Percentiles rank a stretch among this genome's conserved stretches.
Conservation (phyloP, 2,797 vertebrate genomes). For the Aselliscus stoliczkanus region DNA sequence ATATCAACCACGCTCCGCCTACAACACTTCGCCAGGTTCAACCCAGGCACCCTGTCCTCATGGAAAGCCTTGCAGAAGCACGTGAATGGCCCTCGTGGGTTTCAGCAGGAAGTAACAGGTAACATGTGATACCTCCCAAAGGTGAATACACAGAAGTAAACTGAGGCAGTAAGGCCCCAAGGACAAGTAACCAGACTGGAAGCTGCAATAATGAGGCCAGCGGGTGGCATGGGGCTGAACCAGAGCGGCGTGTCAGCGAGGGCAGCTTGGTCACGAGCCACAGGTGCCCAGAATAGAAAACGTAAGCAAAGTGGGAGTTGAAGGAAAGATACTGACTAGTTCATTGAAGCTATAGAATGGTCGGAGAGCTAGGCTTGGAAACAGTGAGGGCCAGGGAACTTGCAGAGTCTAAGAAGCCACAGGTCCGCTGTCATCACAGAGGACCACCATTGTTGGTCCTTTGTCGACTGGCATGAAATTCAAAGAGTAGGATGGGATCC, state of each 20-base stretch:
- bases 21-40: no score
- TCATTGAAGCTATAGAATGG: no score
- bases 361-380: neutral
- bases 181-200: neutral
- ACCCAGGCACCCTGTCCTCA: neutral
- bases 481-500: no score
- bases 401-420: no score
- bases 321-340: neutral
- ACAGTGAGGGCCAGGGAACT: neutral
- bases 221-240: no score
- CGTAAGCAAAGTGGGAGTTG: neutral
- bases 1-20: neutral
- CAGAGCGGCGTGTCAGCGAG: no score
- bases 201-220: rapidly evolving
- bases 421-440: neutral
- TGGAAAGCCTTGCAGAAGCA: neutral
- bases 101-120: neutral
- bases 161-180: neutral
- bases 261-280: neutral
- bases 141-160: neutral
- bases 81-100: neutral
- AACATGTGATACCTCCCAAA: no score
- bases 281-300: neutral
- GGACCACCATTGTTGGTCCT: rapidly evolving
- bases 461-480: no score